Percentiles rank a stretch among this genome's conserved stretches.
These are phyloP conservation scores for Syrmaticus mikado DNA, from an alignment of 2,113 vertebrate species.

Conservation along the genomic window DNA sequence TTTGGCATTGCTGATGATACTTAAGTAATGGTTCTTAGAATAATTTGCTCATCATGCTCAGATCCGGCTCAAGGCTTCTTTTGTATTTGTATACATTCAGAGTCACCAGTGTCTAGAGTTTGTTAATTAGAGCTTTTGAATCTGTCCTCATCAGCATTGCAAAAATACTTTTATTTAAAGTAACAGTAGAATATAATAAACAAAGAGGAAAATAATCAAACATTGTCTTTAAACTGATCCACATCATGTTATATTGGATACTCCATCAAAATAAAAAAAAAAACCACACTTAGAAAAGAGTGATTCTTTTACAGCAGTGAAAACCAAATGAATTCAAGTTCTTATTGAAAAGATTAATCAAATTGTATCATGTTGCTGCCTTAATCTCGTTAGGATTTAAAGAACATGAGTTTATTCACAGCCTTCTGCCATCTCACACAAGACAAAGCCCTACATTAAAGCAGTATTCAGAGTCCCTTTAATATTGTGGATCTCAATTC, in stretches of 20 bases:
- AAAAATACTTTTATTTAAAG: constrained; percentile 29
- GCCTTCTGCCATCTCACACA: background rate
- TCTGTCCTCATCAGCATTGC: background rate
- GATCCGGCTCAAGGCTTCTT: constrained; percentile 4
- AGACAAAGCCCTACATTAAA: background rate
- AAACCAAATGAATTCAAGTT: background rate
- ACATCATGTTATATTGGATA: background rate
- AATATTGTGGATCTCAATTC: background rate
- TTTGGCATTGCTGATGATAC: background rate
- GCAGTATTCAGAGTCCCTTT: background rate
- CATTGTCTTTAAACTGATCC: background rate
- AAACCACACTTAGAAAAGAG: constrained; percentile 5
- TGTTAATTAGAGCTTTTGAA: constrained; percentile 26
- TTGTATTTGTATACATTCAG: constrained; percentile 7
- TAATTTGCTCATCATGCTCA: constrained; percentile 18
- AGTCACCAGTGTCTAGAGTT: background rate
- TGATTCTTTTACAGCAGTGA: background rate
- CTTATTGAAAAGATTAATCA: constrained; percentile 26
- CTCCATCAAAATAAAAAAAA: background rate
- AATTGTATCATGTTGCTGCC: background rate
- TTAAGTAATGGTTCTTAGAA: background rate
- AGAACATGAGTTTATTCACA: constrained; percentile 18
- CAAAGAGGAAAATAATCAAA: constrained; percentile 23
- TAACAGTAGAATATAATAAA: constrained; percentile 21
- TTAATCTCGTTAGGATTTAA: constrained; percentile 11